These are phyloP conservation scores for Athetis lepigone DNA, from an alignment of 2,888 invertebrate species.

Conservation along the genomic window DNA sequence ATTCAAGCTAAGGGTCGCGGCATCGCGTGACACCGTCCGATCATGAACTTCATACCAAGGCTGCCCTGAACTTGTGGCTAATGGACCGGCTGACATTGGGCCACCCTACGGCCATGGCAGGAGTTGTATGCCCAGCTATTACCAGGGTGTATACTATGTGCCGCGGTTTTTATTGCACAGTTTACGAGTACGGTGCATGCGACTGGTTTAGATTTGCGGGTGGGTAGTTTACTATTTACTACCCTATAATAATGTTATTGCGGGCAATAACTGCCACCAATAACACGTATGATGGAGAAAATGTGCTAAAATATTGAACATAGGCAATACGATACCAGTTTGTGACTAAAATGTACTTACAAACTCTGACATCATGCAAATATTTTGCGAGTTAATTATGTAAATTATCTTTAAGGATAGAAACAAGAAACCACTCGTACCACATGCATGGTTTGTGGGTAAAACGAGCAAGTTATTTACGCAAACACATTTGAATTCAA, in stretches of 20 bases:
- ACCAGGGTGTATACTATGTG: constrained; percentile 25
- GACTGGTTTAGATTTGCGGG: constrained; percentile 13
- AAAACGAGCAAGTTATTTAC: not conserved
- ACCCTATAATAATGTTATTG: constrained; percentile 9
- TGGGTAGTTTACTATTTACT: constrained; percentile 16
- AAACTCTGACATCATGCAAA: not conserved
- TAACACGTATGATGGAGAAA: constrained; percentile 1
- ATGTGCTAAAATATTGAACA: not conserved
- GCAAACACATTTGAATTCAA: constrained; percentile 1
- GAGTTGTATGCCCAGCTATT: constrained; percentile 46
- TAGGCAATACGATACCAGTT: not conserved
- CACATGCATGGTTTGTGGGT: no score
- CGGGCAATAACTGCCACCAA: not conserved
- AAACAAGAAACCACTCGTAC: not conserved
- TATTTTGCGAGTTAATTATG: not conserved
- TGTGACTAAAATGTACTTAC: constrained; percentile 1
- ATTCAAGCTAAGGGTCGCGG: constrained; percentile 20
- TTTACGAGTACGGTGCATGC: constrained; percentile 40
- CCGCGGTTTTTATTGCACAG: constrained; percentile 23
- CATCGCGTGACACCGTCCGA: constrained; percentile 57
- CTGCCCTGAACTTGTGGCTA: constrained; percentile 62
- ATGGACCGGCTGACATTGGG: constrained; percentile 60
- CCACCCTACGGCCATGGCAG: constrained; percentile 51
- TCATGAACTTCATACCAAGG: constrained; percentile 65
- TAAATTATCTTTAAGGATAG: not conserved